Conservation (phyloP, 2,797 vertebrate genomes). For the Ptychobarbus kaznakovi region DNA sequence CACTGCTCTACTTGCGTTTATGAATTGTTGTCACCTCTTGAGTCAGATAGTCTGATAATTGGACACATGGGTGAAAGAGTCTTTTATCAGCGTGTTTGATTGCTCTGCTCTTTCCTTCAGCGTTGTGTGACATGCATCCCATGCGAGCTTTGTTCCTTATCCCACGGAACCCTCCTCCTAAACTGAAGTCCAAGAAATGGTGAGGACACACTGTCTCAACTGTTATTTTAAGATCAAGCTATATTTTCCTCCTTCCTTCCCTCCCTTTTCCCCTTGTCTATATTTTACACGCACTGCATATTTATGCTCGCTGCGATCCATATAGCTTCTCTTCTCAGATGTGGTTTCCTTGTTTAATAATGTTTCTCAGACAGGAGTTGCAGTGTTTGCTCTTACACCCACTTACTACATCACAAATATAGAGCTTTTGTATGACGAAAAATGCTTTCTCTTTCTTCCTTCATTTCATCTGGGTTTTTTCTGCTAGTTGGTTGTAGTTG, state of each 20-base stretch:
- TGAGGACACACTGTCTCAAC: constrained; percentile 71
- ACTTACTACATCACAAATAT: neutral
- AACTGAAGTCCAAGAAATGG: constrained; percentile 97
- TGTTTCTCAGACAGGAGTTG: neutral
- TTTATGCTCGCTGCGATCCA: neutral
- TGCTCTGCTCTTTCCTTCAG: constrained; percentile 66
- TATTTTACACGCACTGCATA: constrained; percentile 19
- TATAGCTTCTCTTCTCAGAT: constrained; percentile 6
- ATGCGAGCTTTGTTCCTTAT: constrained; percentile 96
- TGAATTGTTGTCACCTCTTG: constrained; percentile 43
- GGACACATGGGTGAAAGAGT: constrained; percentile 9
- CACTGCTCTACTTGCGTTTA: constrained; percentile 28
- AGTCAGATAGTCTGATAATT: constrained; percentile 20
- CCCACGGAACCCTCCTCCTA: constrained; percentile 91
- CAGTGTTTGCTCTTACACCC: neutral
- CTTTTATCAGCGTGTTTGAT: constrained; percentile 29
- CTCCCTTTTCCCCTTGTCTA: constrained; percentile 22
- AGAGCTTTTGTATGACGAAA: neutral
- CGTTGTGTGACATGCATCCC: constrained; percentile 94
- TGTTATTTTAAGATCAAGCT: constrained; percentile 34
- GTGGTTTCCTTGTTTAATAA: neutral
- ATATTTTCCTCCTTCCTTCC: constrained; percentile 32
- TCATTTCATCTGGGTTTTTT: neutral
- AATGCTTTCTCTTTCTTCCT: neutral
- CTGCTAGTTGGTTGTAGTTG: neutral